These are phyloP conservation scores for Neodiprion pinetum DNA, from an alignment of 1,140 invertebrate species.

Conservation along the genomic window DNA sequence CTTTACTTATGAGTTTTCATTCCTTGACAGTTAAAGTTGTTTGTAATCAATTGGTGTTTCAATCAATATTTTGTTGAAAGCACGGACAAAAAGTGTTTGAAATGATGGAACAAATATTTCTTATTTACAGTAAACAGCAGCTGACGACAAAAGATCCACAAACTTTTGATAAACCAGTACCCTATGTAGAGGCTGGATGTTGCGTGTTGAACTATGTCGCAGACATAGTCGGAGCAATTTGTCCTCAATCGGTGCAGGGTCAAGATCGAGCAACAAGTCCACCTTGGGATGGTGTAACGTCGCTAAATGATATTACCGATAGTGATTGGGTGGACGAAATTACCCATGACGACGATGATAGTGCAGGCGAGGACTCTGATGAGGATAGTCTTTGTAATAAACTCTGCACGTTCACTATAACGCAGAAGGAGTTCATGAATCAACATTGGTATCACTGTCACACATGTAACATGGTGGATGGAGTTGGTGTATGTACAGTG, in stretches of 20 bases:
- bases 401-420: slow-evolving; percentile 95
- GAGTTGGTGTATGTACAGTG: slow-evolving; percentile 96
- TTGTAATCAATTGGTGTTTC: too few relatives aligned
- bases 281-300: slow-evolving; percentile 81
- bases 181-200: slow-evolving; percentile 78
- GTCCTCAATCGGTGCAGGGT: slow-evolving; percentile 54
- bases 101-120: slow-evolving; percentile 8
- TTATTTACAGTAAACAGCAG: slow-evolving; percentile 47
- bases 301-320: slow-evolving; percentile 75
- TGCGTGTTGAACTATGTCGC: slow-evolving; percentile 79
- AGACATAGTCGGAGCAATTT: slow-evolving; percentile 71
- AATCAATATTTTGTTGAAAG: too few relatives aligned
- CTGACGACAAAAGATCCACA: slow-evolving; percentile 52
- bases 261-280: slow-evolving; percentile 71
- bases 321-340: slow-evolving; percentile 85
- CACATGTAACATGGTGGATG: slow-evolving; percentile 97
- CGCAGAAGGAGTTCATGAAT: slow-evolving; percentile 98
- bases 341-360: slow-evolving; percentile 88
- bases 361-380: slow-evolving; percentile 91
- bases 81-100: too few relatives aligned
- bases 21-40: too few relatives aligned
- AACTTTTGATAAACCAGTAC: slow-evolving; percentile 49
- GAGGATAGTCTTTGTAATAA: slow-evolving; percentile 94
- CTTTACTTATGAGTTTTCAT: too few relatives aligned
- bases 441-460: slow-evolving; percentile 99